Percentiles rank a stretch among this genome's conserved stretches.
Conservation (phyloP, 2,797 vertebrate species). For the Hozukius guyotensis region DNA sequence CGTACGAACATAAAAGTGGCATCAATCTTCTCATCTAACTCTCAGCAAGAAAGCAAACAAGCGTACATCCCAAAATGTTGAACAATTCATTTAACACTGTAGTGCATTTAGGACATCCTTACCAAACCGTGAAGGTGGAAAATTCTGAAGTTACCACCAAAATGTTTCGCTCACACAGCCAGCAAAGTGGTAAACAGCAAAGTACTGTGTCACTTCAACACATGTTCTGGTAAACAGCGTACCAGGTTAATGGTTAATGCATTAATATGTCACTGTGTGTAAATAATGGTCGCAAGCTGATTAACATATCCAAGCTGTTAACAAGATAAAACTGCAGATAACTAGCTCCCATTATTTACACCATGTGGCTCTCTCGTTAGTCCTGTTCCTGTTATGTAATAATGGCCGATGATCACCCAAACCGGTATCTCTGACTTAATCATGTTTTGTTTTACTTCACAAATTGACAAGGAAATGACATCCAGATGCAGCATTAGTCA, state of each 20-base stretch:
- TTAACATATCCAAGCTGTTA: conserved; percentile 36
- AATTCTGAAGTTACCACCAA: background rate
- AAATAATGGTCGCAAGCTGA: conserved; percentile 27
- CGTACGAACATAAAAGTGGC: too few relatives aligned
- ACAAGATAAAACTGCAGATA: conserved; percentile 8
- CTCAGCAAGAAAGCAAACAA: too few relatives aligned
- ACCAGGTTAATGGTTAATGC: conserved; percentile 5
- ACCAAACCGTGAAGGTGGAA: background rate
- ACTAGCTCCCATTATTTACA: conserved; percentile 43
- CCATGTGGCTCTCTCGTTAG: conserved; percentile 21
- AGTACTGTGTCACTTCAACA: background rate
- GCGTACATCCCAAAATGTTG: background rate
- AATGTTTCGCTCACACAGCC: background rate
- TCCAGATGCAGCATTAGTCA: conserved; percentile 29
- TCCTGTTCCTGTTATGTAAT: conserved; percentile 39
- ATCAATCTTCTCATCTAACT: too few relatives aligned
- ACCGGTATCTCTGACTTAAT: conserved; percentile 10
- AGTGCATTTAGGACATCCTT: background rate
- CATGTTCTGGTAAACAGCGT: background rate
- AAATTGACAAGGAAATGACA: conserved; percentile 23
- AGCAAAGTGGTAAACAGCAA: too few relatives aligned
- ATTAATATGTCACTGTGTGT: background rate
- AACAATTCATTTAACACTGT: background rate
- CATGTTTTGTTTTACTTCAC: conserved; percentile 5
- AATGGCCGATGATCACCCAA: conserved; percentile 16